Evolutionary conservation across 2,888 invertebrate genomes (phyloP).

Genomic region (Tetragnatha montana): DNA sequence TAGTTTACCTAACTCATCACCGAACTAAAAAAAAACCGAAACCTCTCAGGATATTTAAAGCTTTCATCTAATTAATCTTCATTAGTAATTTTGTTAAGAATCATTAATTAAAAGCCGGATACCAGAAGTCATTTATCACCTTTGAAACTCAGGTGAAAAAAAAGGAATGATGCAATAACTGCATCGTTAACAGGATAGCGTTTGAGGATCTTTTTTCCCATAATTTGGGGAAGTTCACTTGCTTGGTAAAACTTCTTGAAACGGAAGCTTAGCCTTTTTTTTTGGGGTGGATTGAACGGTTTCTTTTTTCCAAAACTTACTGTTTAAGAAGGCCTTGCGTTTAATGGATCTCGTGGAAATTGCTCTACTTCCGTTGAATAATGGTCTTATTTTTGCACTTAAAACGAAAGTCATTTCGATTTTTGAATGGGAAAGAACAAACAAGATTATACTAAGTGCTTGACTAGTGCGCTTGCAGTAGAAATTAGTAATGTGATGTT

Average conservation of each 20-base stretch:
- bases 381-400: not conserved
- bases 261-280: constrained; percentile 1
- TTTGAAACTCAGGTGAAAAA: not conserved
- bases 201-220: constrained; percentile 7
- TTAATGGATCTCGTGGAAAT: not conserved
- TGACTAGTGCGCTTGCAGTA: too few species aligned
- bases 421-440: not conserved
- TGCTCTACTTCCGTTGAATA: not conserved
- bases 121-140: constrained; percentile 47
- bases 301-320: not conserved
- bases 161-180: constrained; percentile 33
- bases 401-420: not conserved
- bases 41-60: not conserved
- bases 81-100: constrained; percentile 54
- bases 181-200: not conserved
- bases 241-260: not conserved
- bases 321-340: constrained; percentile 9
- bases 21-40: not conserved
- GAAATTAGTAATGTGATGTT: too few species aligned
- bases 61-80: constrained; percentile 45
- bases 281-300: not conserved
- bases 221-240: constrained; percentile 17
- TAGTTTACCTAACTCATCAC: not conserved
- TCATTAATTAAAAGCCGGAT: constrained; percentile 50
- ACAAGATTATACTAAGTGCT: too few species aligned